Conservation (phyloP, 2,113 vertebrate genomes). For the Chaetodon auriga region DNA sequence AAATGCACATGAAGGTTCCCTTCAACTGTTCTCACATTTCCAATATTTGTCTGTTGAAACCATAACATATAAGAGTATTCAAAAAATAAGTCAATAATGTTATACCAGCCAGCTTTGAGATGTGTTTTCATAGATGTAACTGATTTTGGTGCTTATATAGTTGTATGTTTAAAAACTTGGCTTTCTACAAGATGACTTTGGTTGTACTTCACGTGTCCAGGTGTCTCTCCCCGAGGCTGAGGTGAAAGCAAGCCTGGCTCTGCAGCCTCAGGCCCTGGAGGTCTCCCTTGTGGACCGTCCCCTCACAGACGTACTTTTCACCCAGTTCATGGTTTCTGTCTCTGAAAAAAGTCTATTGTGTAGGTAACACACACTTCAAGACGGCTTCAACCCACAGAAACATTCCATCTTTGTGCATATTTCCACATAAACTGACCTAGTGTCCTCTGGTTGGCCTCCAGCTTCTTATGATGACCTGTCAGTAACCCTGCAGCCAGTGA, state of each 20-base stretch:
- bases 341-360: constrained; percentile 94
- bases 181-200: neutral
- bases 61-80: neutral
- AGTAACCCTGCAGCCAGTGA: constrained; percentile 91
- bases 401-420: neutral
- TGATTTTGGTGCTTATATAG: neutral
- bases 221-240: constrained; percentile 92
- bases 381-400: neutral
- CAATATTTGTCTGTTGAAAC: neutral
- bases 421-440: neutral
- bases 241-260: constrained; percentile 90
- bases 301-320: constrained; percentile 91
- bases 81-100: neutral
- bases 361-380: constrained; percentile 88
- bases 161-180: neutral
- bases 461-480: constrained; percentile 91
- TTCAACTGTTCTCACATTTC: neutral
- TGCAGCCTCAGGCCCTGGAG: constrained; percentile 90
- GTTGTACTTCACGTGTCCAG: constrained; percentile 71
- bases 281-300: constrained; percentile 90
- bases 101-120: neutral
- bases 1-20: neutral
- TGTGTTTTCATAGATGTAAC: neutral
- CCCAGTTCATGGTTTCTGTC: constrained; percentile 94
- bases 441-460: constrained; percentile 58